Percentiles rank a stretch among this genome's conserved stretches.
phyloP scores from a whole-genome alignment of 2,797 vertebrate genomes.

The Meda fulgida region DNA sequence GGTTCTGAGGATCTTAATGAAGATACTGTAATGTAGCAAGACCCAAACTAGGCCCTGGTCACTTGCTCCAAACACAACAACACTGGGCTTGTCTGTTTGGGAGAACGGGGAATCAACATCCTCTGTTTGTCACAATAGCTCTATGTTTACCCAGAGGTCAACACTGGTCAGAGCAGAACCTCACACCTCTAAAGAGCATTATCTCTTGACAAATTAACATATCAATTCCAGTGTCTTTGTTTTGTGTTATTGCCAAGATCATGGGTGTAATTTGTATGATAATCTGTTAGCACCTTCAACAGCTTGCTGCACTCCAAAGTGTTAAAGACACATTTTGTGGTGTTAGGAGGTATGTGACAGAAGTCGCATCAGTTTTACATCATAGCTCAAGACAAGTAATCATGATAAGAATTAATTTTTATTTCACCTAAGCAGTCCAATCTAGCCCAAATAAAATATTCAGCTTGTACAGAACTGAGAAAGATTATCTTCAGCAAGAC shows the following conservation, averaged over 20 bases:
- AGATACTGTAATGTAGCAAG: not conserved
- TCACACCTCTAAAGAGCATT: slow-evolving; percentile 56
- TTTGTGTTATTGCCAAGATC: slow-evolving; percentile 43
- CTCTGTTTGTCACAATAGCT: slow-evolving; percentile 54
- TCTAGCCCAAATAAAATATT: not conserved
- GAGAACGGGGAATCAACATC: slow-evolving; percentile 56
- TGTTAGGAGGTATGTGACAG: not conserved
- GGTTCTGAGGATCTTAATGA: not conserved
- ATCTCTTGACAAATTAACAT: slow-evolving; percentile 58
- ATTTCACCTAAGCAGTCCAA: not conserved
- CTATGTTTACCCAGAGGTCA: slow-evolving; percentile 59
- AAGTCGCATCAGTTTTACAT: slow-evolving; percentile 10
- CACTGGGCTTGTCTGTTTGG: slow-evolving; percentile 43
- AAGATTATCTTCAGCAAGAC: not conserved
- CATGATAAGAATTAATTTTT: not conserved
- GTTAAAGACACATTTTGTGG: slow-evolving; percentile 49
- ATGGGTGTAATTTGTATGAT: slow-evolving; percentile 67
- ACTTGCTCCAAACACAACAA: slow-evolving; percentile 22
- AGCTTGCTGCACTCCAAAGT: slow-evolving; percentile 33
- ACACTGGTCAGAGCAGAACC: slow-evolving; percentile 43
- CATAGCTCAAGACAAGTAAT: not conserved
- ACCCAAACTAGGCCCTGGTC: slow-evolving; percentile 11
- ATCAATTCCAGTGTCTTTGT: slow-evolving; percentile 51
- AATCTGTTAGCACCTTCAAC: slow-evolving; percentile 58
- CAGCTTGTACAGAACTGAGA: slow-evolving; percentile 1